These are phyloP conservation scores for Clarias gariepinus DNA, from an alignment of 2,113 vertebrate species.

Conservation along the genomic window DNA sequence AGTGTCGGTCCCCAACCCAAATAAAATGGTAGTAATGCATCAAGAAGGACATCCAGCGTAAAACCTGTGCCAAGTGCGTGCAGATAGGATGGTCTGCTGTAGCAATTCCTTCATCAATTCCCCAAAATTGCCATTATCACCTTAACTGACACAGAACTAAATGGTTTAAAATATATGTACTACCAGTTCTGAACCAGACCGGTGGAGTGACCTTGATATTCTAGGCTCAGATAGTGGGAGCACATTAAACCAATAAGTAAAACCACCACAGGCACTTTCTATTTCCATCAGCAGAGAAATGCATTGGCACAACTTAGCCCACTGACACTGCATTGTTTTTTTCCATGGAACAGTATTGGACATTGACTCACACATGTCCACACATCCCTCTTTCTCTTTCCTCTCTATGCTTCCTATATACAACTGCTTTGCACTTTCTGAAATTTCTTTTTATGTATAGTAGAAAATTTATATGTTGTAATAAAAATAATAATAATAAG, in stretches of 20 bases:
- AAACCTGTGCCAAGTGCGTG: too few species aligned
- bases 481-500: background rate
- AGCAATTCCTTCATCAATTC: too few species aligned
- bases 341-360: conserved; percentile 32
- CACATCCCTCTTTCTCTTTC: background rate
- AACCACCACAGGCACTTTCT: conserved; percentile 27
- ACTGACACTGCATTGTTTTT: conserved; percentile 25
- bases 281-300: conserved; percentile 27
- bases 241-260: conserved; percentile 34
- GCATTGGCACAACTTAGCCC: conserved; percentile 29
- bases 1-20: too few species aligned
- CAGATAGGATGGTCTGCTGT: too few species aligned
- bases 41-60: too few species aligned
- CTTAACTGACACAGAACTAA: conserved; percentile 1
- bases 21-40: too few species aligned
- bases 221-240: conserved; percentile 15
- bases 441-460: background rate
- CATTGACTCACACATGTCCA: conserved; percentile 22
- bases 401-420: background rate
- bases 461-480: background rate
- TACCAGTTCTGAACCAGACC: background rate
- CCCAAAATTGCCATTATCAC: background rate
- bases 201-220: conserved; percentile 25
- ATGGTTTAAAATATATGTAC: conserved; percentile 11
- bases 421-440: background rate